Evolutionary conservation across 2,888 invertebrate species (phyloP), one percentile per base, ranked within the genome.

Genomic region (Neuroscelio doddi): DNA sequence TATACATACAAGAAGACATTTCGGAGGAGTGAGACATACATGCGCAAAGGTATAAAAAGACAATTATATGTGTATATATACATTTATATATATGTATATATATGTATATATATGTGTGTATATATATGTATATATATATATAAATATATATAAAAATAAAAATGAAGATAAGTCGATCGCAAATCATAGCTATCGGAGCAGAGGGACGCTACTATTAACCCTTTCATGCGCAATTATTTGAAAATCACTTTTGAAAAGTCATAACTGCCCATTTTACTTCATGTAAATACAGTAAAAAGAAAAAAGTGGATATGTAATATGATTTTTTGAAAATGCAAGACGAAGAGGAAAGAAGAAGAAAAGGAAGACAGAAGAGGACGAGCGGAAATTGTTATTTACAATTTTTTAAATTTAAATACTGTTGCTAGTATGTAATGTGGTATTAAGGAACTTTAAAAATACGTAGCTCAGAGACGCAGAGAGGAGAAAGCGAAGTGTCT

Each of bases 1-100:
- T 72, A 71, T 74, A 72, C 67, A 66, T 67, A 67, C 63, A 53
- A 44, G 49, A 58, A 58, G 59, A 69, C 56, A 71, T 63, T 69
- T 70, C 58, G 39, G 44, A 59, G 39, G 21, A 45, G 29, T 26
- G 52, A 41, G 45, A 16, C 39, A 39, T 39, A 39, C 10, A 21
- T 14, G 39, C 16, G 21, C 12, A 3, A 32, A 8, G 39, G 16
- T 39, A 47, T 32, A 47, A 34, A 51, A 39, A 36, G 55, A 49
- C 21, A 46, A 52, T 52, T 27, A 65, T 42, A 56, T 42, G 29
- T 38, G 49, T 21, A n/a, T n/a, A n/a, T n/a, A n/a, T n/a, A n/a
- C n/a, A n/a, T n/a, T n/a, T n/a, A n/a, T n/a, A n/a, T n/a, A 32
- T 38, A 50, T 55, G 47, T 32, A 45, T 29, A 44, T 56, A 52